Conservation (phyloP, 2,797 vertebrate species). For the Mus caroli region DNA sequence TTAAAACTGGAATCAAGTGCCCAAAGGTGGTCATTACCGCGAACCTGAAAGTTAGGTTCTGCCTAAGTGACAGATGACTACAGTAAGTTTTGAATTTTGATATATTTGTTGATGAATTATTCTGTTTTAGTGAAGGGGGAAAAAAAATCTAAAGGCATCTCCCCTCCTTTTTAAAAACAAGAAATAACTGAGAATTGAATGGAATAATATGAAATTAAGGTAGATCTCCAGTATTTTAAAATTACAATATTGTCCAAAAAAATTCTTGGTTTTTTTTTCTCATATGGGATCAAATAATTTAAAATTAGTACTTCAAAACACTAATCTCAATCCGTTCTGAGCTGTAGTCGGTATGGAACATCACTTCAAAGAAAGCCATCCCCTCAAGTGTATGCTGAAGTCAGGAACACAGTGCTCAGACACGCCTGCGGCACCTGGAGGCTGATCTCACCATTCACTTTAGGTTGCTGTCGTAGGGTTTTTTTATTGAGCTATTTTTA, state of each 20-base stretch:
- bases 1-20: constrained; percentile 71
- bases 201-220: constrained; percentile 56
- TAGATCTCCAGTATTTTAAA: constrained; percentile 52
- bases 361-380: constrained; percentile 45
- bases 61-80: not conserved
- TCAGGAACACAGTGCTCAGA: not conserved
- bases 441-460: not conserved
- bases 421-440: not conserved
- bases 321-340: constrained; percentile 21
- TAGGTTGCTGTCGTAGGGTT: not conserved
- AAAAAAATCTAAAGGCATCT: not conserved
- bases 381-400: not conserved
- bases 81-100: constrained; percentile 66
- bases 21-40: not conserved
- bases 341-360: constrained; percentile 40
- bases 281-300: constrained; percentile 50
- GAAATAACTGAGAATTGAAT: constrained; percentile 52
- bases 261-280: constrained; percentile 34
- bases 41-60: constrained; percentile 52
- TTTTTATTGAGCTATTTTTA: constrained; percentile 36
- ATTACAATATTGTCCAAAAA: constrained; percentile 56
- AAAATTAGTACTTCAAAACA: constrained; percentile 12
- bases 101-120: constrained; percentile 63
- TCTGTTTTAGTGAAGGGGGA: constrained; percentile 40
- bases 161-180: not conserved